A percentile compares a stretch with the other conserved stretches of the same genome.
Evolutionary conservation across 2,888 invertebrate species (phyloP).

Genomic region (Drosophila rubida): DNA sequence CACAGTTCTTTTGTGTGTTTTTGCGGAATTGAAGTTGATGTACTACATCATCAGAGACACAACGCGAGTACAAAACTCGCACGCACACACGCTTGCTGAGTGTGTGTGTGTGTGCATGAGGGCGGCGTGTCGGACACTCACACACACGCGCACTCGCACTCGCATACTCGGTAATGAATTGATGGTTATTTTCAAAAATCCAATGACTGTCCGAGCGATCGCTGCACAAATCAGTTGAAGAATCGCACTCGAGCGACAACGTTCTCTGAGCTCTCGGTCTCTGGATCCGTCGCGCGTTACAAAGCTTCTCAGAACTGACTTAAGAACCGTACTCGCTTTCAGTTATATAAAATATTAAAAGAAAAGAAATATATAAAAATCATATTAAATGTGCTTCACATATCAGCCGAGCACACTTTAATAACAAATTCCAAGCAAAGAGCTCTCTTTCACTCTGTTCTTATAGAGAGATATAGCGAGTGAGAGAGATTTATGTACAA

Average conservation of each 20-base stretch:
- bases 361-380: constrained; percentile 2
- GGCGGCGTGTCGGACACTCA: constrained; percentile 61
- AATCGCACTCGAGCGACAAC: constrained; percentile 83
- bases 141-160: constrained; percentile 26
- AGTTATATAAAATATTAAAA: constrained; percentile 9
- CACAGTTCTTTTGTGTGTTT: constrained; percentile 46
- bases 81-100: neutral
- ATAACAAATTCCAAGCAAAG: constrained; percentile 12
- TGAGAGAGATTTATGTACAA: neutral
- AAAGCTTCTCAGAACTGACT: neutral
- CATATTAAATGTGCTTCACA: constrained; percentile 33
- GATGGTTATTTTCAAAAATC: constrained; percentile 82
- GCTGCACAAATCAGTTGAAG: constrained; percentile 83
- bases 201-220: constrained; percentile 84
- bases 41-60: constrained; percentile 53
- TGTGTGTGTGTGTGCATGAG: constrained; percentile 60
- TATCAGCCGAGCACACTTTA: constrained; percentile 11
- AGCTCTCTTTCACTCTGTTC: constrained; percentile 10
- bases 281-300: neutral
- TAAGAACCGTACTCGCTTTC: constrained; percentile 1
- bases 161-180: constrained; percentile 68
- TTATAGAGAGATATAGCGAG: neutral
- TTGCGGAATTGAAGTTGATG: constrained; percentile 76
- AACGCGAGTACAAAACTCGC: neutral
- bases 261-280: constrained; percentile 47